phyloP scores from a whole-genome alignment of 1,140 invertebrate genomes.

The Lerema accius region DNA sequence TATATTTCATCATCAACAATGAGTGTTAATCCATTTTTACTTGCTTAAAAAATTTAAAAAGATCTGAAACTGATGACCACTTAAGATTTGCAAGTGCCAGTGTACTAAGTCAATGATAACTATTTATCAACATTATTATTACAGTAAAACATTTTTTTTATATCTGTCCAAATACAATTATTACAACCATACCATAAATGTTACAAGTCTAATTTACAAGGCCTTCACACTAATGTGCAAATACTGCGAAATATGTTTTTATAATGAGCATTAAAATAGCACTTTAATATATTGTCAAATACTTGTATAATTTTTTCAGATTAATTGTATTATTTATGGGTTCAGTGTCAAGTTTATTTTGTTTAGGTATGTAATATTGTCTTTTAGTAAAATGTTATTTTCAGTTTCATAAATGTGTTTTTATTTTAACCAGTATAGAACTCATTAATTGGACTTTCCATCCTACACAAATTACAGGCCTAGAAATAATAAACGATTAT shows the following conservation, averaged over 20 bases:
- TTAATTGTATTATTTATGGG: conserved; percentile 26
- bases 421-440: conserved; percentile 14
- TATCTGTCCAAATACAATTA: background rate
- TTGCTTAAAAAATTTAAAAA: background rate
- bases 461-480: background rate
- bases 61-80: conserved; percentile 4
- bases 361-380: conserved; percentile 69
- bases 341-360: conserved; percentile 54
- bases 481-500: conserved; percentile 20
- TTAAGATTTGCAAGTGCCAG: background rate
- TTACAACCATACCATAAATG: background rate
- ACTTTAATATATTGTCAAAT: conserved; percentile 1
- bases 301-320: background rate
- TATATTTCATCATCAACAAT: background rate
- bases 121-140: background rate
- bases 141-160: background rate
- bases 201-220: conserved; percentile 7
- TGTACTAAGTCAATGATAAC: background rate
- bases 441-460: background rate
- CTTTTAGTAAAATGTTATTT: conserved; percentile 80
- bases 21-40: conserved; percentile 7
- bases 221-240: background rate
- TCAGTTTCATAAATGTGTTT: conserved; percentile 69
- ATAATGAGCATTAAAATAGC: background rate
- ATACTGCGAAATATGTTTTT: background rate